Percentiles rank a stretch among this genome's conserved stretches.
phyloP scores from a whole-genome alignment of 2,797 vertebrate genomes.

The Pogonophryne albipinna region DNA sequence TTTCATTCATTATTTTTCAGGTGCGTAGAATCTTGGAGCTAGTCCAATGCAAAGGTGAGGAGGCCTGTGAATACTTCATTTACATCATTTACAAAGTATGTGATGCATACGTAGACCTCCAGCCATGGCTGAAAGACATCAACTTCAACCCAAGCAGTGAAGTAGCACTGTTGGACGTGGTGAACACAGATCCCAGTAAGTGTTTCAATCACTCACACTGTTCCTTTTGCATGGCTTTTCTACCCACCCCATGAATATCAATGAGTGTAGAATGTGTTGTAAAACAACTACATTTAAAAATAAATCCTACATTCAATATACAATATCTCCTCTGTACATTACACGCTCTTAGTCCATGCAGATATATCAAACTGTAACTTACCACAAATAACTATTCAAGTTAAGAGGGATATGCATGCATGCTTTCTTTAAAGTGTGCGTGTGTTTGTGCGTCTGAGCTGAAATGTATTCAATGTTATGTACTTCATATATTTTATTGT shows the following conservation, averaged over 20 bases:
- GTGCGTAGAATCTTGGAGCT: conserved; percentile 94
- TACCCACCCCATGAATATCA: background rate
- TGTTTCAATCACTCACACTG: background rate
- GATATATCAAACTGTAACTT: no score
- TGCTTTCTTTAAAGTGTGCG: no score
- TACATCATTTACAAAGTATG: conserved; percentile 87
- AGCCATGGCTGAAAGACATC: conserved; percentile 90
- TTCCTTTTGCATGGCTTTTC: no score
- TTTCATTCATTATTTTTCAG: conserved; percentile 66
- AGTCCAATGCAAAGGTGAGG: conserved; percentile 95
- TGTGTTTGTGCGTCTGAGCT: no score
- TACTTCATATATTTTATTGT: no score
- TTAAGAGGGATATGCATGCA: no score
- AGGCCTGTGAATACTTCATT: conserved; percentile 91
- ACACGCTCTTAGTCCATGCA: no score
- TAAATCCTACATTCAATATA: background rate
- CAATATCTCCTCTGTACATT: no score
- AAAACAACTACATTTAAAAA: background rate
- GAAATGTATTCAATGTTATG: no score
- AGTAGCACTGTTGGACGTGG: conserved; percentile 81
- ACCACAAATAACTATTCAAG: no score
- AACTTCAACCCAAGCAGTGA: conserved; percentile 83
- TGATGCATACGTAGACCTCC: conserved; percentile 92
- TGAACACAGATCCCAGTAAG: conserved; percentile 95
- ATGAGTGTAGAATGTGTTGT: background rate